Evolutionary conservation across 2,113 vertebrate genomes (phyloP), one percentile per base, ranked within the genome.

Genomic region (Alouatta palliata): DNA sequence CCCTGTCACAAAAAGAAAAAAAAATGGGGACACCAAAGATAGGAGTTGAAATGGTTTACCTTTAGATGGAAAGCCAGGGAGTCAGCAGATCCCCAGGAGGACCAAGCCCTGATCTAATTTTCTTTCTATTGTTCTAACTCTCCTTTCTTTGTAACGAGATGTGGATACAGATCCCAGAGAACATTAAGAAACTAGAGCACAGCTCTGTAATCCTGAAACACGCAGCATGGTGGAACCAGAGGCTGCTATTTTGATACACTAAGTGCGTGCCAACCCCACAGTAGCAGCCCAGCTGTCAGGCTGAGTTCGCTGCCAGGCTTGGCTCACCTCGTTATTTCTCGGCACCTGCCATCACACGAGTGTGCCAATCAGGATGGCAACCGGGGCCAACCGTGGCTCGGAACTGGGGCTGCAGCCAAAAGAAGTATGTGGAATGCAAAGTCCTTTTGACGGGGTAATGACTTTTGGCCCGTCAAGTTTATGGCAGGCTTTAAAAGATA

Each of bases 331-430:
- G 0, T 1, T 7, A 4, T 6, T 45, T 37, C 70, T 77, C 77
- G 12, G 58, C 85, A 96, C 92, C 97, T 96, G 96, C 61, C 43
- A 21, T 3, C 47, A n/a, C 70, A 37, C 1, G 11, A 27, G 71
- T 8, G 20, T 54, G 91, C 70, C 88, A 93, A 35, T 0, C 14
- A 70, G 23, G 8, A 47, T 1, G 40, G 83, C 47, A 35, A 25
- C 25, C 1, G 6, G 40, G 35, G 73, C 93, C 96, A 93, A 45
- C 17, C 0, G n/a, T 8, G 4, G 61, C 14, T n/a, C 73, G 45
- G 37, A 47, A 70, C 0, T 0, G 32, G 17, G 23, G 43, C 83
- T 0, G 0, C n/a, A 11, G 58, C 83, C 73, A 88, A 49, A 45
- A 47, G 30, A 75, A 6, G 17, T 12, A 25, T 10, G 3, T 0